Base-by-base conservation (phyloP, 2,797 vertebrate species). In the Takifugu rubripes region DNA sequence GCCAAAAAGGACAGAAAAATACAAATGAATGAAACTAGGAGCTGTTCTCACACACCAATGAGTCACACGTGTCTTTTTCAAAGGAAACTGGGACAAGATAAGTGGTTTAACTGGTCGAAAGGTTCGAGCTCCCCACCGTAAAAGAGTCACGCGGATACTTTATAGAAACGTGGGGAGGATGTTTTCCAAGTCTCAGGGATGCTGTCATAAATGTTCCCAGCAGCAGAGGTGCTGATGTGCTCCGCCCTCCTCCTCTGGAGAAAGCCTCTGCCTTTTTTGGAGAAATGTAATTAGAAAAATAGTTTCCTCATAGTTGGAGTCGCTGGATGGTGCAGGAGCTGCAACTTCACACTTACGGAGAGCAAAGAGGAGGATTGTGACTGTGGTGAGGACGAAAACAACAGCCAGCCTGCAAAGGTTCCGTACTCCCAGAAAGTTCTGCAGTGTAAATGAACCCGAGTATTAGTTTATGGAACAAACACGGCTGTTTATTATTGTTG, bases 121-220 rank as follows among this genome's bases (percentile, higher is more conserved):
- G 1, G 25, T 54, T 61, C 44, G 25, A 44, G 21, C 14, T 42
- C 12, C 36, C 5, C 40, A 59, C 24, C 25, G 49, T 9, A 53
- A 65, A 5, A 52, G 16, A 45, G n/a, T 0, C 17, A 40, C 9
- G 12, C 46, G 3, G 11, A 25, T 12, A 48, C 17, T 24, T 21
- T 8, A 6, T 31, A 25, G 26, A 52, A 47, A 46, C 15, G n/a
- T 40, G 26, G 10, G 36, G 40, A 48, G 1, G 29, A 16, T 5
- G 55, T 48, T 36, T 33, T 47, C 27, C 44, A 25, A 25, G 2
- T 10, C 57, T 44, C 3, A 1, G 42, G 25, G 5, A 72, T 2
- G 16, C 51, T 64, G 31, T 83, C 78, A n/a, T 84, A 85, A 50
- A 77, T 45, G 63, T 78, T 84, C 27, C 83, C 77, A 44, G 46